Base-by-base conservation (phyloP, 2,797 vertebrate species). In the Ammospiza maritima region DNA sequence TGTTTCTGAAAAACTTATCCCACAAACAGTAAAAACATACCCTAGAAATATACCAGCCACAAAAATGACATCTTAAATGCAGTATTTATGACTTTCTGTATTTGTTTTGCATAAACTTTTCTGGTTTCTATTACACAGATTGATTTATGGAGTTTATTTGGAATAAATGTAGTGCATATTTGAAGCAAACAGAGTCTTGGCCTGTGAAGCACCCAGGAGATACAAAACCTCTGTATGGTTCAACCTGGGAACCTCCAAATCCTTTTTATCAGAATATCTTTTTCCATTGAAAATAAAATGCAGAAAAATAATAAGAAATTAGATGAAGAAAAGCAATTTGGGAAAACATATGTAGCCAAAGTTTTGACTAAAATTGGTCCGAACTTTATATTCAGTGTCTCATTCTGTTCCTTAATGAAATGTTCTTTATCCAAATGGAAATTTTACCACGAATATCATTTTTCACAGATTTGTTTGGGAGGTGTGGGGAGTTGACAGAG, bases 391-490 rank as follows among this genome's bases (percentile, higher is more conserved):
- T 89, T 95, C 61, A 36, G 42, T 64, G 56, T 67, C 72, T 93
- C 5, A 0, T 95, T 92, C 77, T 87, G 51, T 87, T 92, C 64
- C 54, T 92, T 94, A 89, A 93, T 85, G 78, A 94, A 85, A 89
- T 2, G 21, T 90, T 89, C 72, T 92, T 92, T 77, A 96, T 94
- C 92, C 95, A 85, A 95, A 93, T 90, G 93, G 93, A 93, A 95
- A 93, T 57, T 77, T 96, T 96, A 93, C 95, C 95, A 91, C 11
- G 13, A 95, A 93, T 96, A 96, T 94, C 67, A 91, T 90, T 95
- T 94, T 96, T 87, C 93, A 88, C 64, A 78, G 67, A 91, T 90
- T 84, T 81, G 64, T 86, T 81, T 84, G 70, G 71, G 86, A 95
- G 84, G 83, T 94, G 73, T 81, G 77, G 94, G 86, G 77, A 96